Percentiles rank a stretch among this genome's conserved stretches.
These are phyloP conservation scores for Drosophila mimica DNA, from an alignment of 2,888 invertebrate genomes.

Conservation along the genomic window DNA sequence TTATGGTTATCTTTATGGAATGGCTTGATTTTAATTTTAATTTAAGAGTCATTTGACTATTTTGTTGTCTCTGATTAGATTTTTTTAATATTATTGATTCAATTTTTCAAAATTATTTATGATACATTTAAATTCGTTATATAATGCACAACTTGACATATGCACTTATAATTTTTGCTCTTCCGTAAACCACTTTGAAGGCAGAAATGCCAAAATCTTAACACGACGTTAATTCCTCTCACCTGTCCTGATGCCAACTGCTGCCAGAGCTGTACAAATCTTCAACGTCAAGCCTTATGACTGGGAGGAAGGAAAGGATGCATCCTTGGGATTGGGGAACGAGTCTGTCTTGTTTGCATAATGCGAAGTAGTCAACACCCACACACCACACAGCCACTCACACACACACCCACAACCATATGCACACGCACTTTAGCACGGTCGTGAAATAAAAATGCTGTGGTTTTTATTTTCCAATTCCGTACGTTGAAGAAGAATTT, in stretches of 20 bases:
- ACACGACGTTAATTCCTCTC: slow-evolving; percentile 1
- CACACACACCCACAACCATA: slow-evolving; percentile 2
- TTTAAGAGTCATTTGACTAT: neutral
- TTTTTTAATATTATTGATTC: neutral
- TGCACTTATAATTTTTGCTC: neutral
- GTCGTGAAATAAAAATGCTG: slow-evolving; percentile 51
- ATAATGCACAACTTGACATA: slow-evolving; percentile 2
- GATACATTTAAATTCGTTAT: neutral
- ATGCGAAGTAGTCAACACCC: slow-evolving; percentile 50
- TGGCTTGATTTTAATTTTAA: neutral
- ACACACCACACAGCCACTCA: slow-evolving; percentile 16
- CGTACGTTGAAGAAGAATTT: slow-evolving; percentile 59
- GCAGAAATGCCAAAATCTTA: slow-evolving; percentile 13
- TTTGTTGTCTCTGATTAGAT: neutral
- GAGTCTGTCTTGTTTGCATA: slow-evolving; percentile 59
- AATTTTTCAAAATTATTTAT: neutral
- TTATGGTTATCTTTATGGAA: slow-evolving; percentile 9
- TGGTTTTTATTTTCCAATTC: slow-evolving; percentile 76
- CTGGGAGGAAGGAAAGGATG: slow-evolving; percentile 1
- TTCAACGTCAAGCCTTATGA: slow-evolving; percentile 19
- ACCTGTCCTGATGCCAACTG: slow-evolving; percentile 25
- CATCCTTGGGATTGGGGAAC: slow-evolving; percentile 22
- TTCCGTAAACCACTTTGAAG: slow-evolving; percentile 26
- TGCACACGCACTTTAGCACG: neutral
- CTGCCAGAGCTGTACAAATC: slow-evolving; percentile 18